Evolutionary conservation across 2,888 invertebrate genomes (phyloP).

Genomic region (Ganaspis brasiliensis): DNA sequence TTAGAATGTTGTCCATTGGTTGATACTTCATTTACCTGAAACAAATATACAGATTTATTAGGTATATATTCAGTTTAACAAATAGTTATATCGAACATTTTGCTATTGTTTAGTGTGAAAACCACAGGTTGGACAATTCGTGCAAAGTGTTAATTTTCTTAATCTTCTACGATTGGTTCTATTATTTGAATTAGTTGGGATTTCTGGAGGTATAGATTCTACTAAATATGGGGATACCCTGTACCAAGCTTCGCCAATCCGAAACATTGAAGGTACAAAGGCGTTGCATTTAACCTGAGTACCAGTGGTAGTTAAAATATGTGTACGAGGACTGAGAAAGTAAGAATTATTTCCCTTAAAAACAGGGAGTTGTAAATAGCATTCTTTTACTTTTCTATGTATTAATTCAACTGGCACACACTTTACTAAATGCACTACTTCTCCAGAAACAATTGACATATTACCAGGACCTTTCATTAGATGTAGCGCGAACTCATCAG

Average conservation of each 20-base stretch:
- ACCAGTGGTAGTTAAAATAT: constrained; percentile 58
- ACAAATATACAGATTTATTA: no score
- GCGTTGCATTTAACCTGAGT: constrained; percentile 58
- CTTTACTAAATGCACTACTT: background rate
- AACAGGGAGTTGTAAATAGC: background rate
- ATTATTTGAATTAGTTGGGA: no score
- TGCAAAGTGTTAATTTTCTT: no score
- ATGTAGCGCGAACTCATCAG: constrained; percentile 63
- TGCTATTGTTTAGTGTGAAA: no score
- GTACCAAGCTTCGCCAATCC: background rate
- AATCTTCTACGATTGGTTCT: no score
- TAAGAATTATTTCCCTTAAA: constrained; percentile 30
- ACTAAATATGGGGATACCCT: constrained; percentile 38
- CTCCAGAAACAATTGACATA: background rate
- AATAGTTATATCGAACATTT: no score
- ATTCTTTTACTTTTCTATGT: constrained; percentile 47
- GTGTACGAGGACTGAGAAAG: constrained; percentile 61
- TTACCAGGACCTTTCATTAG: constrained; percentile 61
- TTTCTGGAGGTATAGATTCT: constrained; percentile 42
- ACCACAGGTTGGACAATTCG: no score
- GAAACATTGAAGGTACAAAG: background rate
- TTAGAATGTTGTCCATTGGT: no score
- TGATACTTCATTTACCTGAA: no score
- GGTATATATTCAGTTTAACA: no score
- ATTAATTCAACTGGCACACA: constrained; percentile 56